These are phyloP conservation scores for Tympanoctomys barrerae DNA, from an alignment of 2,797 vertebrate species.

Conservation along the genomic window DNA sequence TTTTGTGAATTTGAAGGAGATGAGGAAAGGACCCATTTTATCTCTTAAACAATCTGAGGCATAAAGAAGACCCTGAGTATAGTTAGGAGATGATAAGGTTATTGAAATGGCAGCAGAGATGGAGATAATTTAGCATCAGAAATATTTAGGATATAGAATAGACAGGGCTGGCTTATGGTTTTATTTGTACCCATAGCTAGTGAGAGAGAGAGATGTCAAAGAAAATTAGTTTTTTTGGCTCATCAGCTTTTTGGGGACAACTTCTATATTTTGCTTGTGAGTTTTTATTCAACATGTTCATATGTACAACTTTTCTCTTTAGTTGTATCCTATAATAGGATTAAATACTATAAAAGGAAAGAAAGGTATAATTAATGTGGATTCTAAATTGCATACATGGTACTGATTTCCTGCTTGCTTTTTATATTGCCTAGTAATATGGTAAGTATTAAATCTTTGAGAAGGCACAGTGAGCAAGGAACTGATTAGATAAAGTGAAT, in stretches of 20 bases:
- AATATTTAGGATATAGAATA: slow-evolving; percentile 10
- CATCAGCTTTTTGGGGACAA: neutral
- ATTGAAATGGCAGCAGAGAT: neutral
- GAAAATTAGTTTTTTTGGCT: neutral
- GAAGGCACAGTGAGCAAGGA: neutral
- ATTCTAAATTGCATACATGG: neutral
- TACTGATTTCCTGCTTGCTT: neutral
- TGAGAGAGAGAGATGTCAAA: neutral
- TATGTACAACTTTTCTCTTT: slow-evolving; percentile 19
- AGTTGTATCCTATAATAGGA: slow-evolving; percentile 1
- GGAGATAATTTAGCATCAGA: slow-evolving; percentile 35
- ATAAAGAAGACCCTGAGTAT: slow-evolving; percentile 1
- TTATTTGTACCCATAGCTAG: neutral
- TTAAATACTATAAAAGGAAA: slow-evolving; percentile 37
- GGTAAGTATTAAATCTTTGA: neutral
- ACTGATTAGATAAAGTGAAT: neutral
- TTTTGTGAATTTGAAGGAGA: neutral
- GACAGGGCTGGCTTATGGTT: neutral
- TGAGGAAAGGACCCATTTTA: slow-evolving; percentile 27
- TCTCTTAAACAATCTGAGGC: neutral
- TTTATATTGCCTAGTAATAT: neutral
- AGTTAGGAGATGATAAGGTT: neutral
- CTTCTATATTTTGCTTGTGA: slow-evolving; percentile 22
- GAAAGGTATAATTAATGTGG: neutral
- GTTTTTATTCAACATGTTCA: slow-evolving; percentile 25